Conservation (phyloP, 2,113 vertebrate genomes). For the Acinonyx jubatus region DNA sequence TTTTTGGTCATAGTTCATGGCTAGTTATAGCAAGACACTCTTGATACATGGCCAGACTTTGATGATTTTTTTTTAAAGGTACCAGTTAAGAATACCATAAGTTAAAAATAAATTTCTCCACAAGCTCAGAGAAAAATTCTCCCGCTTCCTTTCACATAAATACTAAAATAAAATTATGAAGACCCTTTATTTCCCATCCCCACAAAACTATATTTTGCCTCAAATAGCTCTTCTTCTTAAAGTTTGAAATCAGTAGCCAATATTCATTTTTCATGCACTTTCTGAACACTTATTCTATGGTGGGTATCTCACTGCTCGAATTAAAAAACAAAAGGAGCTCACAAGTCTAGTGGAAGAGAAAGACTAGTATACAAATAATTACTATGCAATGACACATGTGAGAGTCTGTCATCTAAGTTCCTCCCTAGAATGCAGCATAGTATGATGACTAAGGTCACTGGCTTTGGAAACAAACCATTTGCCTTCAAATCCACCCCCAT, state of each 20-base stretch:
- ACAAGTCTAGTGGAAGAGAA: background rate
- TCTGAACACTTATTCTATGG: background rate
- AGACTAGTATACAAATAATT: background rate
- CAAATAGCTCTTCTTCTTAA: constrained; percentile 20
- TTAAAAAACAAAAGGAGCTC: background rate
- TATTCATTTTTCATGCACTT: background rate
- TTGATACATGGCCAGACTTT: constrained; percentile 48
- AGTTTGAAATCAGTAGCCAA: background rate
- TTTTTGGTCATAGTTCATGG: constrained; percentile 46
- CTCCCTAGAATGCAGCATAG: background rate
- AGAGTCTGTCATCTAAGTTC: background rate
- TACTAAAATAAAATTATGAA: constrained; percentile 44
- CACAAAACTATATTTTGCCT: background rate
- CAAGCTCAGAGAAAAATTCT: constrained; percentile 42
- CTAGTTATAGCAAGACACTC: constrained; percentile 56
- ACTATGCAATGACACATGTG: background rate
- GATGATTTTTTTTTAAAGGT: constrained; percentile 60
- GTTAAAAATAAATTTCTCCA: constrained; percentile 57
- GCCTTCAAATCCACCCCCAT: background rate
- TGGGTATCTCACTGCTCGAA: background rate
- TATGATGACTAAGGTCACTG: background rate
- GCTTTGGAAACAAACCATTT: background rate
- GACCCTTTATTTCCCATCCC: background rate
- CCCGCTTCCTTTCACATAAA: constrained; percentile 26
- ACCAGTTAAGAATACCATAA: constrained; percentile 60